Conservation (phyloP, 1,140 invertebrate species). For the Drosophila simulans region DNA sequence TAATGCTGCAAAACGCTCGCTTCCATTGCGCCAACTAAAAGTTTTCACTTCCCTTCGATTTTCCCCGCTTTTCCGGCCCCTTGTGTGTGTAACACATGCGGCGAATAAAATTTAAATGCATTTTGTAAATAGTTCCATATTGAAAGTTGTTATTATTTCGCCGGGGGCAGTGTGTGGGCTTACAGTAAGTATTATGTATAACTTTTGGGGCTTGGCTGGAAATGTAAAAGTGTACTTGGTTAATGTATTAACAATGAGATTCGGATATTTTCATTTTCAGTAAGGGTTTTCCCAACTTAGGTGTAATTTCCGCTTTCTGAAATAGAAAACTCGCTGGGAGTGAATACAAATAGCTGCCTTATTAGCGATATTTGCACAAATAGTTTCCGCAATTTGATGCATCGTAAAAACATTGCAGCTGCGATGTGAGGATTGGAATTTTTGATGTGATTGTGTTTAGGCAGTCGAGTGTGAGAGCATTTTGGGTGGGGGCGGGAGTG, state of each 20-base stretch:
- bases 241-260: too few relatives aligned
- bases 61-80: neutral
- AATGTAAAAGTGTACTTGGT: neutral
- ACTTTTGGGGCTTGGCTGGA: neutral
- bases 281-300: neutral
- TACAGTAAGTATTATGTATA: conserved; percentile 22
- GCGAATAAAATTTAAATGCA: conserved; percentile 79
- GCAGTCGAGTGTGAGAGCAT: conserved; percentile 27
- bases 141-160: conserved; percentile 34
- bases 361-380: conserved; percentile 61
- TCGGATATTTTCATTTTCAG: neutral
- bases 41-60: conserved; percentile 11
- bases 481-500: neutral
- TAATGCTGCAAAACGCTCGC: conserved; percentile 32
- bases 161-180: neutral
- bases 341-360: conserved; percentile 22
- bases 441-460: conserved; percentile 63
- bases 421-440: conserved; percentile 46
- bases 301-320: neutral
- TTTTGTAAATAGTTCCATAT: conserved; percentile 59
- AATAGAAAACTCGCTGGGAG: neutral
- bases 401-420: conserved; percentile 55
- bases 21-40: conserved; percentile 48
- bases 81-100: conserved; percentile 60
- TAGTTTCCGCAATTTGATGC: conserved; percentile 49